Evolutionary conservation across 2,888 invertebrate species (phyloP).

Genomic region (Cataglyphis altisquamis): DNA sequence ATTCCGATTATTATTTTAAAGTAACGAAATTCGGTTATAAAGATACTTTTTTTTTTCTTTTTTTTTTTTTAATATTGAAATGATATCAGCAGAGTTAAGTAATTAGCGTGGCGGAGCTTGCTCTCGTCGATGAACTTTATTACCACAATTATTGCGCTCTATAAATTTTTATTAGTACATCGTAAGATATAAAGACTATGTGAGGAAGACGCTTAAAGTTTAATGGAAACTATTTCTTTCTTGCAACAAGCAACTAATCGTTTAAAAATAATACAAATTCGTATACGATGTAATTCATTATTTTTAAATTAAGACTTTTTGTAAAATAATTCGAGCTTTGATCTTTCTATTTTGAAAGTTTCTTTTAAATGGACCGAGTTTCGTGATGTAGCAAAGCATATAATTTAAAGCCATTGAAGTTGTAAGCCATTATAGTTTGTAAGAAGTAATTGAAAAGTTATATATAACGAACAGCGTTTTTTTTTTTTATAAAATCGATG

Average conservation of each 20-base stretch:
- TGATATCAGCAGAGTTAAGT: neutral
- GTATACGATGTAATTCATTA: neutral
- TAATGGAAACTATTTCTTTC: conserved; percentile 25
- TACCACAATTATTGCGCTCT: conserved; percentile 47
- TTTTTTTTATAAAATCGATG: neutral
- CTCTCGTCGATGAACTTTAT: conserved; percentile 29
- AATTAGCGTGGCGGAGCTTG: conserved; percentile 19
- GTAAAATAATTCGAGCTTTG: conserved; percentile 7
- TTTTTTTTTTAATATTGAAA: neutral
- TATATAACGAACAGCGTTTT: neutral
- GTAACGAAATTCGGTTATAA: neutral
- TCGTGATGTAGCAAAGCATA: neutral
- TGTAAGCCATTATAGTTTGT: neutral
- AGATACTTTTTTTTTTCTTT: neutral
- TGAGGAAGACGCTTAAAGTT: neutral
- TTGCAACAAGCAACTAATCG: neutral
- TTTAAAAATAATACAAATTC: conserved; percentile 11
- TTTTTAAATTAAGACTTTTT: neutral
- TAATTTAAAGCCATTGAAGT: conserved; percentile 12
- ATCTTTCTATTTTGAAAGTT: conserved; percentile 1
- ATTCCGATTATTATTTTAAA: neutral
- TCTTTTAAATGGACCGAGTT: conserved; percentile 17
- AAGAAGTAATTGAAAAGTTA: conserved; percentile 18
- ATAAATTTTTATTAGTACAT: conserved; percentile 31
- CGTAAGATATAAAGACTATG: conserved; percentile 6